Evolutionary conservation across 2,888 invertebrate genomes (phyloP), one percentile per base, ranked within the genome.

Genomic region (Clusia tigrina): DNA sequence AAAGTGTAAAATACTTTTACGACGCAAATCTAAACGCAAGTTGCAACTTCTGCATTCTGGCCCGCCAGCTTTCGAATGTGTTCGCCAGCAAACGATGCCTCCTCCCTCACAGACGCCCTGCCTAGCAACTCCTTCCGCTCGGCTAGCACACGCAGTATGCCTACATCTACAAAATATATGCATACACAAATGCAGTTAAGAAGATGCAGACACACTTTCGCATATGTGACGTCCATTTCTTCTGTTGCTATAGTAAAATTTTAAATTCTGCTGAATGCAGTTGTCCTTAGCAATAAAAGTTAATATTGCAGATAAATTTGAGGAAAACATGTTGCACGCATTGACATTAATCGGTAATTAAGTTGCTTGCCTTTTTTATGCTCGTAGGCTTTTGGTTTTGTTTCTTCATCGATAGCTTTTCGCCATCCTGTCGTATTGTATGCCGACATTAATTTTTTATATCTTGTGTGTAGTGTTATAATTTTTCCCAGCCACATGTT

Each of bases 291-390:
- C 73, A 76, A 78, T 80, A 79, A 80, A 80, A 80, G 77, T 77
- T 78, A 80, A 80, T 80, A 79, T 78, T 69, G 74, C 73, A 77
- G 76, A 80, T 80, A 80, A 80, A 80, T 80, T 80, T 77, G 72
- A 74, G 72, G 71, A 78, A 78, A 80, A 80, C 79, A 80, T 79
- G 80, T 74, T 79, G 80, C 77, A 73, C 67, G 74, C 80, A 77
- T 74, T 80, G 80, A 77, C 80, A 80, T 78, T 78, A 80, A 80
- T 78, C 77, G 78, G 78, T 79, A 79, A 80, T 80, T 78, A 80
- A 80, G 77, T 74, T 76, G 20, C 38, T 12, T 32, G 32, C 2
- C 15, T 10, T 32, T 58, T 32, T 23, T 24, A 18, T 54, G 48
- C 6, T 48, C 5, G 48, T 3, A 12, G 52, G n/a, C 24, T 2